These are phyloP conservation scores for Elysia crispata DNA, from an alignment of 2,888 invertebrate species.

Conservation along the genomic window DNA sequence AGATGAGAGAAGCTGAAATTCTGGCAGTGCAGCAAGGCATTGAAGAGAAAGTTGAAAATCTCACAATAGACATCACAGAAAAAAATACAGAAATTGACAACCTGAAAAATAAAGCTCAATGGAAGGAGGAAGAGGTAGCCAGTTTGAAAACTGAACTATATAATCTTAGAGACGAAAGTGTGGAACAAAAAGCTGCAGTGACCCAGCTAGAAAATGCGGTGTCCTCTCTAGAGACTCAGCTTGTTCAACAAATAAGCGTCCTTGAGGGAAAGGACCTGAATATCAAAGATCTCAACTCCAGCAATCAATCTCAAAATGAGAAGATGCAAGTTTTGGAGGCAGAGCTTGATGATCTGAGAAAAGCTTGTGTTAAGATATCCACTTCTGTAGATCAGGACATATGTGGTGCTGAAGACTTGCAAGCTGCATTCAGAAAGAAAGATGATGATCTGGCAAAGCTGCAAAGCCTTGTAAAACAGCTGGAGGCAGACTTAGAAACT, in stretches of 20 bases:
- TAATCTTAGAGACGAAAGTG: constrained; percentile 54
- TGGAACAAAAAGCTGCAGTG: constrained; percentile 40
- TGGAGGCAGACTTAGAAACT: too few species aligned
- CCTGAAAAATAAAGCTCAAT: too few species aligned
- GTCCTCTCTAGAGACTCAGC: constrained; percentile 27
- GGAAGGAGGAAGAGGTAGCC: constrained; percentile 58
- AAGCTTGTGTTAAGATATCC: background rate
- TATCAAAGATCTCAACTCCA: too few species aligned
- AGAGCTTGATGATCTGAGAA: constrained; percentile 50
- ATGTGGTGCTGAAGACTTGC: too few species aligned
- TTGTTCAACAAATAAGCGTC: too few species aligned
- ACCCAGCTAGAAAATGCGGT: constrained; percentile 33
- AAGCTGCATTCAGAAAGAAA: too few species aligned
- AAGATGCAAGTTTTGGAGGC: constrained; percentile 23
- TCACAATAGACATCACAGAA: constrained; percentile 42
- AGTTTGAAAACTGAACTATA: constrained; percentile 54
- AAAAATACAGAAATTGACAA: too few species aligned
- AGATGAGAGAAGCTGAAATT: constrained; percentile 2
- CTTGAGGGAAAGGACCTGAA: too few species aligned
- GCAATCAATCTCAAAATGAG: too few species aligned
- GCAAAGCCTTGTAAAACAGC: too few species aligned
- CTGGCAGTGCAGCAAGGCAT: constrained; percentile 23
- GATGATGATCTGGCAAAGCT: too few species aligned
- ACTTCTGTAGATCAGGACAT: too few species aligned
- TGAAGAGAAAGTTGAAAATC: constrained; percentile 50